phyloP scores from a whole-genome alignment of 2,797 vertebrate species.

The Acipenser ruthenus region DNA sequence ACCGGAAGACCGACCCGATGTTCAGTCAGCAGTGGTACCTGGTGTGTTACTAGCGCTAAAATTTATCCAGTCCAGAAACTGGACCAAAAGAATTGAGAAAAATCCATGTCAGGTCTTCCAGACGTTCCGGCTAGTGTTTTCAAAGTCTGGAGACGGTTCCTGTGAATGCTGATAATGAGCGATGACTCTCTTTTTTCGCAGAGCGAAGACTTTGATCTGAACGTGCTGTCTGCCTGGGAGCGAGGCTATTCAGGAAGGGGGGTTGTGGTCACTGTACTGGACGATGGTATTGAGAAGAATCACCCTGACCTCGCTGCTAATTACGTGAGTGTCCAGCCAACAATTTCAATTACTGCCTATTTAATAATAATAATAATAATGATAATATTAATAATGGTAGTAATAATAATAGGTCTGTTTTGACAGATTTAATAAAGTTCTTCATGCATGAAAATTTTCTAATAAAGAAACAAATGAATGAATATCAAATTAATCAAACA shows the following conservation, averaged over 20 bases:
- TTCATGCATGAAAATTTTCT: too few relatives aligned
- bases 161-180: background rate
- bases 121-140: too few relatives aligned
- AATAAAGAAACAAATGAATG: too few relatives aligned
- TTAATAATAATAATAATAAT: background rate
- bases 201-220: constrained; percentile 41
- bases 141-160: background rate
- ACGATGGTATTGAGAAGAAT: constrained; percentile 61
- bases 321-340: constrained; percentile 16
- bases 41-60: constrained; percentile 39
- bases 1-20: constrained; percentile 53
- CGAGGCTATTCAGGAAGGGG: constrained; percentile 56
- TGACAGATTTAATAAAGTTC: too few relatives aligned
- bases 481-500: too few relatives aligned
- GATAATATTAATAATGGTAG: background rate
- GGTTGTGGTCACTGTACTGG: constrained; percentile 57
- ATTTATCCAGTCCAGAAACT: background rate
- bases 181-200: constrained; percentile 3
- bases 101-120: background rate
- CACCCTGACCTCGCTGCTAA: constrained; percentile 61
- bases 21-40: constrained; percentile 66
- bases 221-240: constrained; percentile 54
- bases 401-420: too few relatives aligned
- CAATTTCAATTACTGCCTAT: too few relatives aligned
- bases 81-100: background rate